Evolutionary conservation across 2,797 vertebrate genomes (phyloP), one percentile per base, ranked within the genome.

Genomic region (Sebastes reedi): DNA sequence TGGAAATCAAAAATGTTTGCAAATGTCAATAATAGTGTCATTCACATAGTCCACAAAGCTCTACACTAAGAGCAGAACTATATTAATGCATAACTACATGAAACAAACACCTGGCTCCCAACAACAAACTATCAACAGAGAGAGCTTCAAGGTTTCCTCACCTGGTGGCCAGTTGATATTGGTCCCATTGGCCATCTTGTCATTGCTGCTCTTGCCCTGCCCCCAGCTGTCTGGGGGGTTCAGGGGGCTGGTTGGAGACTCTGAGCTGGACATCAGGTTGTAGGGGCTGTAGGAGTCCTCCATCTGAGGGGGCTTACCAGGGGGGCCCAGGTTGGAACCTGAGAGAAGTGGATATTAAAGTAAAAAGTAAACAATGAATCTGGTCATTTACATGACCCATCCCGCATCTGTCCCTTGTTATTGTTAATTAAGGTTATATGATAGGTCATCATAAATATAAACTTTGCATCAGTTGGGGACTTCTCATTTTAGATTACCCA

Each of bases 101-200:
- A 69, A 72, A 61, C 2, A 42, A 68, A 10, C 13, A 34, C 22
- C 39, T 8, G 27, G 9, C 13, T 67, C 6, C 24, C 0, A 2
- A 61, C 9, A 10, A 11, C 12, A 60, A 54, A 29, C 22, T 1
- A 29, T 58, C 10, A 67, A 39, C 4, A 42, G 22, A 34, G 22
- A 66, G 22, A 3, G 10, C 22, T 67, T 8, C 2, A 52, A 18
- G 4, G 3, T 1, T 39, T 80, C 8, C 76, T 82, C 11, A 99
- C 98, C 98, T 96, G 98, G 98, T 83, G 98, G 98, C 98, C 98
- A 99, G 96, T 95, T 99, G 86, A 99, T 98, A 95, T 97, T 99
- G 93, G 97, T 98, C 93, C 98, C 98, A 36, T 98, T 99, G 85
- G 98, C 96, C 93, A 99, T 97, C 93, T 99, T 99, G 85, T 99